Evolutionary conservation across 2,797 vertebrate genomes (phyloP), one percentile per base, ranked within the genome.

Genomic region (Gambusia yucatana): DNA sequence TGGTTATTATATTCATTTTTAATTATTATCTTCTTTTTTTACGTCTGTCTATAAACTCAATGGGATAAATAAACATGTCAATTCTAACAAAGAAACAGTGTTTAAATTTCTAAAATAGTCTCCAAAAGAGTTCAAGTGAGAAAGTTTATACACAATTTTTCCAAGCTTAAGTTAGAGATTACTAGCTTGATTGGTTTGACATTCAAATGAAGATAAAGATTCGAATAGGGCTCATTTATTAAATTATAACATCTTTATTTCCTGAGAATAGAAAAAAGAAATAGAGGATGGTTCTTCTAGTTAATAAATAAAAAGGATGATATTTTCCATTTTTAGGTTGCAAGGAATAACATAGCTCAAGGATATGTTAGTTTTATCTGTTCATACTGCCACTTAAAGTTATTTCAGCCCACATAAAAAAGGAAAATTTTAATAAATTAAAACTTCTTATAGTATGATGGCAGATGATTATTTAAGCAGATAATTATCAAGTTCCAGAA

Each of bases 371-470:
- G 22, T 67, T 43, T 69, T 43, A 43, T 4, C 36, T 69, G 9
- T 69, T 43, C 22, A 43, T n/a, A 69, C 22, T 39, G 7, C 30
- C 59, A 33, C 59, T 33, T 39, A 65, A 39, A 36, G 36, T 67
- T 67, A 67, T 67, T 67, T 67, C 17, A 67, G 3, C 63, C 36
- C 63, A 36, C 33, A 67, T 67, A 67, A 44, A 69, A 25, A 43
- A 13, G 20, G 28, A 36, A 25, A 1, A 3, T 36, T 39, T 52
- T 52, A 52, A 25, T 73, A 1, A 72, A 52, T 33, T 50, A 73
- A 72, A 50, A 33, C 36, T 4, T 25, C 8, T 22, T 10, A n/a
- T 43, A 13, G n/a, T 25, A 67, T 39, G 36, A 39, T 25, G 39
- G 36, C 13, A 43, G 25, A 69, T 43, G 39, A n/a, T 69, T 69